Evolutionary conservation across 1,140 invertebrate genomes (phyloP).

Genomic region (Mactra quadrangularis): DNA sequence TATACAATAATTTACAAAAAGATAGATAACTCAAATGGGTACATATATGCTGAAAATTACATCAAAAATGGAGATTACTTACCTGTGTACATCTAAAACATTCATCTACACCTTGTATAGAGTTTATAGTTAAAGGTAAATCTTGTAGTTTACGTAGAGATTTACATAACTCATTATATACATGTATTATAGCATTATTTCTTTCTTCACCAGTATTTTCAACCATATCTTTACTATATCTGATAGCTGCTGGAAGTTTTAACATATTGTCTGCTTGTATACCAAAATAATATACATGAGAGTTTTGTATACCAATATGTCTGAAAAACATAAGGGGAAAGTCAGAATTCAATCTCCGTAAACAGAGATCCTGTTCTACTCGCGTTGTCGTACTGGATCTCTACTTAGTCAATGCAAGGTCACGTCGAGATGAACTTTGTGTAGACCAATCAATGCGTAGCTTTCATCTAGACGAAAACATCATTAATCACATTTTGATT

Average conservation of each 20-base stretch:
- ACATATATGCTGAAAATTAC: no score
- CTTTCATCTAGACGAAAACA: no score
- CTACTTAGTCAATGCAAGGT: no score
- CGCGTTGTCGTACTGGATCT: no score
- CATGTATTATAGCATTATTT: conserved; percentile 86
- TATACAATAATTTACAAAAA: no score
- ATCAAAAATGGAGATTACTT: no score
- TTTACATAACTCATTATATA: conserved; percentile 89
- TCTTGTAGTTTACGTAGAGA: conserved; percentile 89
- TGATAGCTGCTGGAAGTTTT: conserved; percentile 60
- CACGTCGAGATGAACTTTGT: no score
- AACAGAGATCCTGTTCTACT: no score
- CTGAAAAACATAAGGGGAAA: conserved; percentile 54
- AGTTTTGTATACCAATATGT: conserved; percentile 68
- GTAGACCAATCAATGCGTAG: no score
- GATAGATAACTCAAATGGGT: no score
- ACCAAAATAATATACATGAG: conserved; percentile 67
- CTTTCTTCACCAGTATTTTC: conserved; percentile 91
- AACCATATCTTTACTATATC: not conserved
- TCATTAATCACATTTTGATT: no score
- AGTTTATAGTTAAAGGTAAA: conserved; percentile 91
- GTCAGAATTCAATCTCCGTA: no score
- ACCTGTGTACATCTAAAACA: conserved; percentile 89
- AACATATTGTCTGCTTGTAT: conserved; percentile 75
- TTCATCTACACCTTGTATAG: conserved; percentile 89